Base-by-base conservation (phyloP, 2,888 invertebrate species). In the Ichneumon xanthorius region DNA sequence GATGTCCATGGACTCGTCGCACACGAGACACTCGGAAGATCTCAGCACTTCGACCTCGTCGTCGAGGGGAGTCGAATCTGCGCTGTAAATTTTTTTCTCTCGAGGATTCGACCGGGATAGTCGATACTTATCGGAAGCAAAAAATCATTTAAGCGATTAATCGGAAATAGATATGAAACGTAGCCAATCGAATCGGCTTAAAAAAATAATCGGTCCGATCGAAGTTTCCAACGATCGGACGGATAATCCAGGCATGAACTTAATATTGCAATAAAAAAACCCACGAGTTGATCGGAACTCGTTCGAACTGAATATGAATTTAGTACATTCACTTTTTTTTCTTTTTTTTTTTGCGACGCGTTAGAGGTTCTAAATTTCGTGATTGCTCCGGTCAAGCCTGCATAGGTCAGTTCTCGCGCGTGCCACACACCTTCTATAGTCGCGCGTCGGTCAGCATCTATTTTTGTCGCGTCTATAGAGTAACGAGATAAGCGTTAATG, bases 1-100 rank as follows among this genome's bases (percentile, higher is more conserved):
- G 1, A 97, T 97, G 88, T 98, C 97, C 92, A 95, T 97, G 92
- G 97, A 97, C 93, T 97, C 97, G 87, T 91, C 92, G 68, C 92
- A 93, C 78, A 92, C 92, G 63, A 89, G 93, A 63, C 93, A 93
- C 86, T 92, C 93, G 0, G 93, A 93, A 79, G 93, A 93, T 83
- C 86, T 93, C 65, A 92, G 90, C 82, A 90, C 92, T 37, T 91
- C 91, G 65, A 91, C 92, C 9, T 92, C 92, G 45, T 92, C 92
- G 26, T 91, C 92, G 37, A 91, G 92, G 84, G 93, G 93, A 80
- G 93, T 93, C 63, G 93, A 93, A 88, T 93, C 93, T 30, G 90
- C 93, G 50, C 91, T 92, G 73, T 93, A 91, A 90, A 84, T 40
- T 48, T 67, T 48, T 71, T 33, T 48, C 58, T 48, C 58, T 61